A percentile compares a stretch with the other conserved stretches of the same genome.
These are phyloP conservation scores for Spea bombifrons DNA, from an alignment of 2,113 vertebrate genomes.

Conservation along the genomic window DNA sequence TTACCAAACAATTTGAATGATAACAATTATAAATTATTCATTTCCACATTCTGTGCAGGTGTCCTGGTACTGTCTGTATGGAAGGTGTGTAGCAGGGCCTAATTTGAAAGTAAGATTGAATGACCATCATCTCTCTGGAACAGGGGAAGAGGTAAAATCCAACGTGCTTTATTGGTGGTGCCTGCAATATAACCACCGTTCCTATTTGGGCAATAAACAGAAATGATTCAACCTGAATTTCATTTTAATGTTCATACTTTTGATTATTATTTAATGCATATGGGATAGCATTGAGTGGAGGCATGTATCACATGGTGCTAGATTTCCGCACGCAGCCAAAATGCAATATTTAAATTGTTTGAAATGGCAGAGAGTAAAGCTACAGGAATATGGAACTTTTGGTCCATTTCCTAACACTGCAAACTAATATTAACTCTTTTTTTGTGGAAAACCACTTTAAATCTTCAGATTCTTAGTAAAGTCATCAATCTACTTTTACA, in stretches of 20 bases:
- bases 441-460: too few relatives aligned
- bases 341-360: too few relatives aligned
- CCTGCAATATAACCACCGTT: neutral
- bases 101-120: slow-evolving; percentile 82
- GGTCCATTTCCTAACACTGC: too few relatives aligned
- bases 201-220: neutral
- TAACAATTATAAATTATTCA: neutral
- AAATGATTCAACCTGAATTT: neutral
- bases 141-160: slow-evolving; percentile 78
- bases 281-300: neutral
- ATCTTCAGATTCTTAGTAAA: too few relatives aligned
- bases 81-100: slow-evolving; percentile 67
- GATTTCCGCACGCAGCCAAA: neutral
- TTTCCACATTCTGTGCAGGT: slow-evolving; percentile 66
- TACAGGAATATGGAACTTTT: too few relatives aligned
- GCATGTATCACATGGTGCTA: neutral
- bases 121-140: slow-evolving; percentile 74
- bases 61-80: slow-evolving; percentile 85
- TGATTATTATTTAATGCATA: neutral
- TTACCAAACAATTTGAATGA: neutral
- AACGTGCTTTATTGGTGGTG: neutral
- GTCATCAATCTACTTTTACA: too few relatives aligned
- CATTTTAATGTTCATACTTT: neutral
- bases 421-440: too few relatives aligned
- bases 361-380: too few relatives aligned